A percentile compares a stretch with the other conserved stretches of the same genome.
phyloP scores from a whole-genome alignment of 2,797 vertebrate species.

The Acrossocheilus fasciatus region DNA sequence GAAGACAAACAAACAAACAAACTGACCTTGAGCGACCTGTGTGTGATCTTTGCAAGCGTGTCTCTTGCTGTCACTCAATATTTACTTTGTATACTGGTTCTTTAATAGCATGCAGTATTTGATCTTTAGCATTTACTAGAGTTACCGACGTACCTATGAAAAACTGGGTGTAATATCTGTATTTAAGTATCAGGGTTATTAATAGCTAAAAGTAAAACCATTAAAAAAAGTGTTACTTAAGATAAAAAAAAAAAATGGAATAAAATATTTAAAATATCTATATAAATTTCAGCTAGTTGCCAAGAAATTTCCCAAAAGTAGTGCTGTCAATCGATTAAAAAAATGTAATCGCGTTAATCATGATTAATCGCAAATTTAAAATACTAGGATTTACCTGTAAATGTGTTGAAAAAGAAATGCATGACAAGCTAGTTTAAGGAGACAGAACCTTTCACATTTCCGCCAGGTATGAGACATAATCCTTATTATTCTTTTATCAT shows the following conservation, averaged over 20 bases:
- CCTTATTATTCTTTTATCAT: no score
- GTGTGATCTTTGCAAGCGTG: neutral
- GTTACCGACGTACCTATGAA: neutral
- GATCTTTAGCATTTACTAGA: neutral
- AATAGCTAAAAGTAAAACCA: neutral
- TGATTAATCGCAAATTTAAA: no score
- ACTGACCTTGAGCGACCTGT: conserved; percentile 2
- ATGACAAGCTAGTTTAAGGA: no score
- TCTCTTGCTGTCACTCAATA: conserved; percentile 38
- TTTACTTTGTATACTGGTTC: conserved; percentile 28
- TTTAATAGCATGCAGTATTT: conserved; percentile 6
- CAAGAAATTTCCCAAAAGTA: no score
- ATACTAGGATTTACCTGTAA: no score
- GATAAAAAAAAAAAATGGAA: no score
- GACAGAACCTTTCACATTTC: no score
- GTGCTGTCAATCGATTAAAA: no score
- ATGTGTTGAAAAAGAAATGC: no score
- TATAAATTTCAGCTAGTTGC: no score
- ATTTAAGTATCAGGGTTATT: neutral
- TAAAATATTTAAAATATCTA: neutral
- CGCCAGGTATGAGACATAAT: no score
- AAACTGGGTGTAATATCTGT: neutral
- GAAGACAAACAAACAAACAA: conserved; percentile 20
- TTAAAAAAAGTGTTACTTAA: neutral
- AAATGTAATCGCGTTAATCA: no score